These are phyloP conservation scores for Mythimna vitellina DNA, from an alignment of 2,888 invertebrate genomes.

Conservation along the genomic window DNA sequence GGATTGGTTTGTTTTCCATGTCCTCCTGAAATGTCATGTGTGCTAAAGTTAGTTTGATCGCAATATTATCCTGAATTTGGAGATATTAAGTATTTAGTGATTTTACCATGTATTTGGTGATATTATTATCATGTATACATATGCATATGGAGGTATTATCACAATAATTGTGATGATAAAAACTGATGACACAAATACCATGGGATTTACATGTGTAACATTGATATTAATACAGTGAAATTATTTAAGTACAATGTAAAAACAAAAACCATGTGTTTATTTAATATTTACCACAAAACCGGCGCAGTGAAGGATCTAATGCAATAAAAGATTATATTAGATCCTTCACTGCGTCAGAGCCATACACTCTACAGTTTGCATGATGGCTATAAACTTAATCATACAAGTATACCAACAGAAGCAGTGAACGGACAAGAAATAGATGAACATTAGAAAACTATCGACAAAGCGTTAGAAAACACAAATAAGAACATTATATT, in stretches of 20 bases:
- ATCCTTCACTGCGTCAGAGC: no score
- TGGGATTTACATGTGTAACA: constrained; percentile 8
- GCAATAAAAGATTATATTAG: no score
- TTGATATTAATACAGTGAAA: background rate
- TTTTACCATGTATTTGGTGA: background rate
- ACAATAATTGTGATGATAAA: constrained; percentile 3
- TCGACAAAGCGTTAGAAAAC: no score
- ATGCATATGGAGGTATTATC: background rate
- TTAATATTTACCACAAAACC: background rate
- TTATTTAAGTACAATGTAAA: background rate
- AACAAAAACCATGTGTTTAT: background rate
- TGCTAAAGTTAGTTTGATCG: constrained; percentile 10
- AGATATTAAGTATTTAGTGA: background rate
- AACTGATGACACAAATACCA: background rate
- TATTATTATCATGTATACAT: background rate
- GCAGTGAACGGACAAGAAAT: no score
- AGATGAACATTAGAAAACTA: no score
- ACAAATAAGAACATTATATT: no score
- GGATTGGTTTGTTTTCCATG: constrained; percentile 90
- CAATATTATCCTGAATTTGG: background rate
- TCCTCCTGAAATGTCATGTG: constrained; percentile 88
- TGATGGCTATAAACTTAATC: no score
- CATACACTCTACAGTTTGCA: no score
- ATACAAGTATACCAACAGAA: no score
- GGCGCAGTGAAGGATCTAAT: background rate